Base-by-base conservation (phyloP, 2,797 vertebrate genomes). In the Artibeus lituratus region DNA sequence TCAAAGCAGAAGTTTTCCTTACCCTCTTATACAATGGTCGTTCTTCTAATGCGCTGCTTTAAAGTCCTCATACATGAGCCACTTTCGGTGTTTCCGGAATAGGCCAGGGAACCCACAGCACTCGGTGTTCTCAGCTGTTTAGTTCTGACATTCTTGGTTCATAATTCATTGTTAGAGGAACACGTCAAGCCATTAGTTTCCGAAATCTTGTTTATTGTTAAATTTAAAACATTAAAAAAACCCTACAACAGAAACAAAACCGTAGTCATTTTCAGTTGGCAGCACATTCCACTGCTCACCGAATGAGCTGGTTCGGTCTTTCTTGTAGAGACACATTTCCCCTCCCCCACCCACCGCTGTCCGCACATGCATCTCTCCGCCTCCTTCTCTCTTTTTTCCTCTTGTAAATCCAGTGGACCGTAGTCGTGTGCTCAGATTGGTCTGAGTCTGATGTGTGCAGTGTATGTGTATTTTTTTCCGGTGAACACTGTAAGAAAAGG, bases 81-180 rank as follows among this genome's bases (percentile, higher is more conserved):
- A 21, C 88, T 97, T 98, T 98, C 96, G 95, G 90, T 78, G 98
- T 98, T 94, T 89, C 42, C n/a, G 78, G 59, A 96, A 65, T 26
- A 84, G 70, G 42, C 70, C 44, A 73, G 15, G 19, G 62, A 80
- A 82, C 42, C 51, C 29, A 35, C 29, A 73, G 14, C 70, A 29
- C 81, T 76, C 29, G 21, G 44, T 80, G 29, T 67, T 81, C 70
- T 62, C 39, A 88, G 51, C 70, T 69, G 96, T 87, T 95, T 82
- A 85, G 67, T 86, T 93, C 84, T 73, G 86, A 91, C 85, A 91
- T 11, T 87, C 72, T 67, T 21, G 35, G 32, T 35, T 92, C 76
- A n/a, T 51, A 87, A 76, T 94, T 96, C 82, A 96, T 0, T 10
- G 57, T 18, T 51, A 74, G 84, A 92, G 70, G 59, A 87, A 90